These are phyloP conservation scores for Drosophila yooni DNA, from an alignment of 2,888 invertebrate species.

Conservation along the genomic window DNA sequence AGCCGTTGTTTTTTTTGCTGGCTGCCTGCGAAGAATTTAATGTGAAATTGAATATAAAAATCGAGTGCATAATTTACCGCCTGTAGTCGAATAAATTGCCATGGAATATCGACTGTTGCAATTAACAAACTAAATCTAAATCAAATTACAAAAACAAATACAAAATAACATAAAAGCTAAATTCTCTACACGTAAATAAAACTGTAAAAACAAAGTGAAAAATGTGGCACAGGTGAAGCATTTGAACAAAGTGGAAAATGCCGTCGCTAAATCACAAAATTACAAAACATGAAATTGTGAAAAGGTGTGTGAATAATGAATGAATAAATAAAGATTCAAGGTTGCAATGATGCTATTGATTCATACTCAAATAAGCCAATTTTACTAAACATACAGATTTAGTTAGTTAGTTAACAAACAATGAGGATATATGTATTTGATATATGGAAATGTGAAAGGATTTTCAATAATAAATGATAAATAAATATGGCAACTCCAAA, in stretches of 20 bases:
- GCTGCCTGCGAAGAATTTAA: slow-evolving; percentile 54
- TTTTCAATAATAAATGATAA: background rate
- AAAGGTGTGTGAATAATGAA: background rate
- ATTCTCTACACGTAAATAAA: background rate
- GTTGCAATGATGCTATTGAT: background rate
- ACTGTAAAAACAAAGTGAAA: slow-evolving; percentile 6
- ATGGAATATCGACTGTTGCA: slow-evolving; percentile 6
- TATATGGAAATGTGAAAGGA: too few species aligned
- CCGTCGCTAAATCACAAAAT: slow-evolving; percentile 40
- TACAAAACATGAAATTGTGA: background rate
- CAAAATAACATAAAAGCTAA: background rate
- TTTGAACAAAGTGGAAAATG: slow-evolving; percentile 26
- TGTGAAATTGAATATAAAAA: slow-evolving; percentile 34
- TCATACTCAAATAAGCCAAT: background rate
- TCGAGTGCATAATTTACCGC: slow-evolving; percentile 24
- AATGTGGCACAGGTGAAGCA: slow-evolving; percentile 7
- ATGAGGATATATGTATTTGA: too few species aligned
- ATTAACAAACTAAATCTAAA: background rate
- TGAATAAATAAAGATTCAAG: background rate
- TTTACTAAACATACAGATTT: background rate
- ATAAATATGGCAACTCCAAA: background rate
- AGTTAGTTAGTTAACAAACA: background rate
- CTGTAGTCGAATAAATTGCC: slow-evolving; percentile 17
- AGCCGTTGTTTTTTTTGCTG: slow-evolving; percentile 47
- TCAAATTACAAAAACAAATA: slow-evolving; percentile 8